These are phyloP conservation scores for Pygoscelis adeliae DNA, from an alignment of 2,113 vertebrate genomes.

Conservation along the genomic window DNA sequence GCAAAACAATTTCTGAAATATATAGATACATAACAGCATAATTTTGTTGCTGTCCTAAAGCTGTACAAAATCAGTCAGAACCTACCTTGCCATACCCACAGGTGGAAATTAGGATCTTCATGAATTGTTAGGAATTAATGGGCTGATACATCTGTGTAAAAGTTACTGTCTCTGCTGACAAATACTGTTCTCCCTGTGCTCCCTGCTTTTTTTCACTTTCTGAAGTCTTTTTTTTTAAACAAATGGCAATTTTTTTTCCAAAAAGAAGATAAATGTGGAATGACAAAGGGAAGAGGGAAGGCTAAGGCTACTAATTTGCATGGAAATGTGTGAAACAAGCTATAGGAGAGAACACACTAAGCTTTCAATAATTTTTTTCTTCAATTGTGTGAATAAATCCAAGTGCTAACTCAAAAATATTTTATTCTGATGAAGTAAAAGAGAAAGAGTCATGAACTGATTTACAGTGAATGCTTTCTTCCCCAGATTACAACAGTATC, in stretches of 20 bases:
- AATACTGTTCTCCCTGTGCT: not conserved
- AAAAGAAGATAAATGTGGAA: not conserved
- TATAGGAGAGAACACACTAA: not conserved
- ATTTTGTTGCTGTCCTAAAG: not conserved
- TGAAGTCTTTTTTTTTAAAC: not conserved
- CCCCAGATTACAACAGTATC: not conserved
- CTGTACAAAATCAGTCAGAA: not conserved
- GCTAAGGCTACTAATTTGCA: not conserved
- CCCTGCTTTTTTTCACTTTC: not conserved
- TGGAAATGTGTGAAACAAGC: not conserved
- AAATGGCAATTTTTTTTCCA: not conserved
- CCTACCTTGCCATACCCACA: not conserved
- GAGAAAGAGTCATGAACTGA: not conserved
- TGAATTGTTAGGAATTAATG: not conserved
- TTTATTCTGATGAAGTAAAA: not conserved
- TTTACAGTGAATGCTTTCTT: not conserved
- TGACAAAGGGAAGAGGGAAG: not conserved
- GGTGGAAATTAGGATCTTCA: not conserved
- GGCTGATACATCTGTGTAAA: not conserved
- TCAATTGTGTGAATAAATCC: not conserved
- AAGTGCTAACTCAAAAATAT: not conserved
- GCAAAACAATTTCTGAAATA: not conserved
- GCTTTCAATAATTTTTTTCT: not conserved
- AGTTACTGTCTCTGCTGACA: not conserved
- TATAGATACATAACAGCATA: rapidly evolving